Conservation (phyloP, 2,888 invertebrate species). For the Omphaloscelis lunosa region DNA sequence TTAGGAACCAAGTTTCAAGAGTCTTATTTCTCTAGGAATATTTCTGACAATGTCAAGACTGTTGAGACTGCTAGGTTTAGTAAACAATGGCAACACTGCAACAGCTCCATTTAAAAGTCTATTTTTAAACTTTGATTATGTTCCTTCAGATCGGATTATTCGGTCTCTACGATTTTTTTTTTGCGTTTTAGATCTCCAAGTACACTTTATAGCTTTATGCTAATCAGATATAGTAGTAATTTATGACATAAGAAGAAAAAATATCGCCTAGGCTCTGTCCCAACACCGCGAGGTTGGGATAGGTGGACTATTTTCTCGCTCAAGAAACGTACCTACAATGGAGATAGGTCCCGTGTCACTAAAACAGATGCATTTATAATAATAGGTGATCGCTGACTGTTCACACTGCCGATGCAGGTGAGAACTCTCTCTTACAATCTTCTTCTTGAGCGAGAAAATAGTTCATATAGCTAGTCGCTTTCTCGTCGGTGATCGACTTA, state of each 20-base stretch:
- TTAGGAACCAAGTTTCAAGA: slow-evolving; percentile 68
- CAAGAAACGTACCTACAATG: background rate
- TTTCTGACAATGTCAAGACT: slow-evolving; percentile 6
- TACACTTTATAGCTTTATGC: background rate
- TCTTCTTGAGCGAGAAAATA: background rate
- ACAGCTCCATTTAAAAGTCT: slow-evolving; percentile 12
- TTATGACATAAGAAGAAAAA: background rate
- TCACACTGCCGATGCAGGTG: background rate
- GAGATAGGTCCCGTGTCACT: background rate
- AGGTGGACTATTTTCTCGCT: background rate
- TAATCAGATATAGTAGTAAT: background rate
- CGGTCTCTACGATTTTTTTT: background rate
- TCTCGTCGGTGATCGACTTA: background rate
- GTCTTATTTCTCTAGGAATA: slow-evolving; percentile 62
- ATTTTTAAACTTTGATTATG: slow-evolving; percentile 15
- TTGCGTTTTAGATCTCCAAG: background rate
- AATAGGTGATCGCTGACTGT: background rate
- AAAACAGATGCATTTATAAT: background rate
- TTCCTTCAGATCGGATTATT: background rate
- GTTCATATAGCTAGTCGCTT: background rate
- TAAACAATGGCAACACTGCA: slow-evolving; percentile 31
- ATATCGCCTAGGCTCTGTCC: background rate
- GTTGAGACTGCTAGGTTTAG: slow-evolving; percentile 18
- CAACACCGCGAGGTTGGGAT: background rate
- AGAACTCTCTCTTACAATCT: background rate